Percentiles rank a stretch among this genome's conserved stretches.
phyloP scores from a whole-genome alignment of 2,113 vertebrate genomes.

The Trachemys scripta region DNA sequence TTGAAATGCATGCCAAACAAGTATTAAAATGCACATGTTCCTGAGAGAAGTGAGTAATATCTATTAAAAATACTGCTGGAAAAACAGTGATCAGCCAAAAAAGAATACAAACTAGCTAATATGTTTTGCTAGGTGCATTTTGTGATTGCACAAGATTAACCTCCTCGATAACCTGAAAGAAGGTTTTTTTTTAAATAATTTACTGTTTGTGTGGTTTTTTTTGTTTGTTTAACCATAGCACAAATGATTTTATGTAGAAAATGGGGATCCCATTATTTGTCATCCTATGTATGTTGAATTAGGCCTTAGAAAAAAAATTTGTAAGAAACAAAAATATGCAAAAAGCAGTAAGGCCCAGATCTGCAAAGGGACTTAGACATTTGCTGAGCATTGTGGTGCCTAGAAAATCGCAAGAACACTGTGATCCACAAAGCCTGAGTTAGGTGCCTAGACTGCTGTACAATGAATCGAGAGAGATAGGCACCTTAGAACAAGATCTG shows the following conservation, averaged over 20 bases:
- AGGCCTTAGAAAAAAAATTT: background rate
- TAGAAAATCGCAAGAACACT: too few relatives aligned
- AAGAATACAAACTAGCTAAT: background rate
- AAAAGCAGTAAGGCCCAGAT: background rate
- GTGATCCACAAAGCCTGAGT: too few relatives aligned
- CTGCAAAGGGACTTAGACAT: background rate
- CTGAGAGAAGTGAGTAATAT: background rate
- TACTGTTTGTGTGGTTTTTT: background rate
- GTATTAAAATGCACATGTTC: background rate
- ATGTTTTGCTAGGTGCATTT: background rate
- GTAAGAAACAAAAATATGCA: background rate
- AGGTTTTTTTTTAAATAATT: background rate
- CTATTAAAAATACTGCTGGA: background rate
- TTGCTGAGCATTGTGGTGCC: background rate
- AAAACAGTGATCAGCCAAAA: background rate
- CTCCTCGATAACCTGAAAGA: background rate
- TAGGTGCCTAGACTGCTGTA: too few relatives aligned
- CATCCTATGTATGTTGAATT: background rate
- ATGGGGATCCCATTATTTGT: background rate
- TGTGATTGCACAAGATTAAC: background rate
- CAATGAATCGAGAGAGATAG: too few relatives aligned
- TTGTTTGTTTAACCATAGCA: background rate
- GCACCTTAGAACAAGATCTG: too few relatives aligned
- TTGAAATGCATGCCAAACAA: background rate
- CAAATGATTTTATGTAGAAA: background rate